Base-by-base conservation (phyloP, 2,797 vertebrate genomes). In the Miichthys miiuy region DNA sequence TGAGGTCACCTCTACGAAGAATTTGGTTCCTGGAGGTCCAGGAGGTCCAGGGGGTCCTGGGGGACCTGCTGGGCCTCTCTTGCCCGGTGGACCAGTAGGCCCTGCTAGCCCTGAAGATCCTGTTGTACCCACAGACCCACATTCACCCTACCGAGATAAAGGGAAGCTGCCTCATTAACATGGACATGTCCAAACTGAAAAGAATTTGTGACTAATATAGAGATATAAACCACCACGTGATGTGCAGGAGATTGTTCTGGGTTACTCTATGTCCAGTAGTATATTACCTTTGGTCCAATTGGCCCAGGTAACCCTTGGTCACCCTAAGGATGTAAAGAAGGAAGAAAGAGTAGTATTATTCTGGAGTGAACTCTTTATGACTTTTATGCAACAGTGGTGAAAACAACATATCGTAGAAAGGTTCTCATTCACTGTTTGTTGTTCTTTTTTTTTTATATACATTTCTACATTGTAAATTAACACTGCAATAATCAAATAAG, bases 1-100 rank as follows among this genome's bases (percentile, higher is more conserved):
- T 47, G 2, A 9, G 6, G 2, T 83, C 92, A 98, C 97, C 97
- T 98, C 96, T 68, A 92, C 92, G 88, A 90, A 94, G 61, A 84
- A 79, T 61, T 89, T 67, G 17, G 72, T 80, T 67, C 93, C 95
- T 67, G 92, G 84, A 3, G 94, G 94, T 48, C 97, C 96, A 0
- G 96, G 95, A 0, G 94, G 95, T 0, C 97, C 97, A 0, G 97
- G 96, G 0, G 90, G 96, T 20, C 97, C 97, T 9, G 93, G 94
- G 0, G 88, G 95, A 47, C 97, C 97, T 68, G 90, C 80, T 69
- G 88, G 86, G 12, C 97, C 97, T 57, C 89, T 95, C 75, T 77
- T 88, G 0, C 97, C 97, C 61, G 83, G 76, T 75, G 88, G 82
- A 63, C 97, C 97, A 8, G 57, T 72, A 54, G 95, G 87, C 0